Evolutionary conservation across 2,797 vertebrate species (phyloP), one percentile per base, ranked within the genome.

Genomic region (Epinephelus coioides): DNA sequence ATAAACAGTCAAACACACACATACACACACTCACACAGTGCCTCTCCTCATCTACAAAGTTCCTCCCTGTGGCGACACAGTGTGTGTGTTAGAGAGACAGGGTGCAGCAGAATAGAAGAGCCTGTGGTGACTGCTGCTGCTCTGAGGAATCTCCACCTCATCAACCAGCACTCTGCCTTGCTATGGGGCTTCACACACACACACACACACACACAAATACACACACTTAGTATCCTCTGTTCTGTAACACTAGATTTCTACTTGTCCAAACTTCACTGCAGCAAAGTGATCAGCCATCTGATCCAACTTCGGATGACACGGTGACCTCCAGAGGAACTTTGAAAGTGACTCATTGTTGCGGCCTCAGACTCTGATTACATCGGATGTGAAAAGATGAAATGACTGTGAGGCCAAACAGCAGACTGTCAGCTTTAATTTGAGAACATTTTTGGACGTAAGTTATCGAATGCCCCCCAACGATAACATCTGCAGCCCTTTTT

Each of bases 61-160:
- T 44, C 59, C 61, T 62, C 81, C 89, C 89, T 3, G 50, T 83
- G 81, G 89, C 65, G 30, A 74, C 27, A 77, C 70, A 53, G 18
- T 65, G 56, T 34, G 61, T 73, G 61, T 73, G n/a, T 69, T 21
- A 27, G 51, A 43, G 55, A 89, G 84, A 83, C 66, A 57, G 85
- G 60, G 51, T 69, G 84, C 61, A 55, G 75, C 73, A 77, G 82
- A 86, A 85, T 19, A 86, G 59, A 89, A 88, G 62, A 76, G 90
- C 90, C 87, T 82, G 86, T 82, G 91, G 90, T 90, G 88, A 84
- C 79, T 77, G 81, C 81, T 89, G 88, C 88, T 89, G 86, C 84
- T 91, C 89, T 82, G 89, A 90, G 85, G 69, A 84, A 79, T 77
- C 87, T 89, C 88, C 82, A 84, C 78, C 81, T 89, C 86, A 89